phyloP scores from a whole-genome alignment of 2,797 vertebrate genomes.

The Tokudaia tokunoshimensis region DNA sequence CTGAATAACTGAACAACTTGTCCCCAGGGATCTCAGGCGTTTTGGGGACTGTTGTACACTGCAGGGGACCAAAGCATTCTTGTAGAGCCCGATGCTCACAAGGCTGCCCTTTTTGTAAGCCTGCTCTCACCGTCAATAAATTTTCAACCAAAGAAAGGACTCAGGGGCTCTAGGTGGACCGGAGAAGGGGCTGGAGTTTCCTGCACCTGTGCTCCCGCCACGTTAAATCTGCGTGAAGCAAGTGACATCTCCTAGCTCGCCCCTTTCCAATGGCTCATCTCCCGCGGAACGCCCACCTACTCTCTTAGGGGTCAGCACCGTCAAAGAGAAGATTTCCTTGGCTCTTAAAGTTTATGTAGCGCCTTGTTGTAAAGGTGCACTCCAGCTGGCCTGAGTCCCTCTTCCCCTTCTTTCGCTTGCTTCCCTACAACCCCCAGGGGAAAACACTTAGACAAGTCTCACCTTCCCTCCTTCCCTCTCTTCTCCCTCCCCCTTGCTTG shows the following conservation, averaged over 20 bases:
- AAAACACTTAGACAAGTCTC: neutral
- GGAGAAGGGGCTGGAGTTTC: constrained; percentile 64
- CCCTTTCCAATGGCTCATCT: neutral
- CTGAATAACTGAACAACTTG: constrained; percentile 44
- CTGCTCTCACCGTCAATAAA: constrained; percentile 92
- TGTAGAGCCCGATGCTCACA: constrained; percentile 85
- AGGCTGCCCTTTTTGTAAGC: constrained; percentile 90
- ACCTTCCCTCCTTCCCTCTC: neutral
- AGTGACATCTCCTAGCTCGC: constrained; percentile 45
- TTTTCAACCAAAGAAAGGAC: constrained; percentile 85
- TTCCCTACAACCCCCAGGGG: neutral
- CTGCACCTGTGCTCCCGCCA: constrained; percentile 90
- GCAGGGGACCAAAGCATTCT: constrained; percentile 95
- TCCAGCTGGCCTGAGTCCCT: neutral
- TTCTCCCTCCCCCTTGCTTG: neutral
- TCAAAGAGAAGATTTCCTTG: constrained; percentile 43
- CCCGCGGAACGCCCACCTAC: neutral
- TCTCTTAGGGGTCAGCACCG: neutral
- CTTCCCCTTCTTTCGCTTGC: neutral
- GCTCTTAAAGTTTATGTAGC: neutral
- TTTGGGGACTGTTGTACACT: constrained; percentile 79
- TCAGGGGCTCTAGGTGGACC: constrained; percentile 62
- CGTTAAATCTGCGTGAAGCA: constrained; percentile 73
- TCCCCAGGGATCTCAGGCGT: constrained; percentile 72
- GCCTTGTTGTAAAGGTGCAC: neutral